Base-by-base conservation (phyloP, 2,113 vertebrate species). In the Colossoma macropomum region DNA sequence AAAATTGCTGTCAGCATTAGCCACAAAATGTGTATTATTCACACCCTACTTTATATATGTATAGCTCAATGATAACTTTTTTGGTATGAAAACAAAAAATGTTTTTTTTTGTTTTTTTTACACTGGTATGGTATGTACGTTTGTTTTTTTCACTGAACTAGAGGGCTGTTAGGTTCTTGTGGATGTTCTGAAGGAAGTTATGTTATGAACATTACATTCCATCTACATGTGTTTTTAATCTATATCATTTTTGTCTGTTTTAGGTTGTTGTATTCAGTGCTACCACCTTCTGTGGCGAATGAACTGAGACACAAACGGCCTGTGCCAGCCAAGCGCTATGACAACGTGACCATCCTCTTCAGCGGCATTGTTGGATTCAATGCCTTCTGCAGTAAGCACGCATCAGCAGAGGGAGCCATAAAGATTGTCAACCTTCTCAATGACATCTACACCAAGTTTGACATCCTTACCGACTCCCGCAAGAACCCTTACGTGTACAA, bases 381-480 rank as follows among this genome's bases (percentile, higher is more conserved):
- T 8, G 89, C 95, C 34, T 99, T 99, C 90, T 99, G 98, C 79
- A 98, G 97, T 90, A 99, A 99, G 87, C 98, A 99, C 8, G 98
- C 98, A 10, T 99, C 98, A 12, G 97, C 98, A 12, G 98, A 99
- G 90, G 98, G 98, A 63, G 98, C 98, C 89, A 99, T 99, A 94
- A 99, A 98, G 93, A 99, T 99, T 48, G 98, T 99, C 81, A 99
- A 99, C 88, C 96, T 99, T 78, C 93, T 99, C 91, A 99, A 99
- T 1, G 98, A 99, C 86, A 94, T 99, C 85, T 99, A 99, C 88
- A 99, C 98, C 0, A 96, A 97, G 77, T 99, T 99, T 87, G 98
- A 99, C 92, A 99, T 98, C 82, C 91, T 99, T 89, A 99, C 98
- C 0, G 98, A 99, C 88, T 97, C 98, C 30, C 93, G 98, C 87